Base-by-base conservation (phyloP, 2,797 vertebrate genomes). In the Sebastes cheni region DNA sequence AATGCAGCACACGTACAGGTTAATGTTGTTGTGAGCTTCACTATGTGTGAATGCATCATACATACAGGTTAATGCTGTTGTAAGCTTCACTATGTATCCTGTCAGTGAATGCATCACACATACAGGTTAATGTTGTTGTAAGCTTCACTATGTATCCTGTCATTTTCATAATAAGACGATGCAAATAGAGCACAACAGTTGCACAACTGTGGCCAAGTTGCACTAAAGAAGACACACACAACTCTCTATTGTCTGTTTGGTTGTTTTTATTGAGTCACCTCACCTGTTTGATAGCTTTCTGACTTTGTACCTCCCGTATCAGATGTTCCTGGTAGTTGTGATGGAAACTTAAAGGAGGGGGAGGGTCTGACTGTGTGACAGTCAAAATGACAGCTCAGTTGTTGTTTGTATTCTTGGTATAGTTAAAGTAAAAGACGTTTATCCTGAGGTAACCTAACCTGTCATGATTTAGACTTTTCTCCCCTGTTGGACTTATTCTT, bases 371-470 rank as follows among this genome's bases (percentile, higher is more conserved):
- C 22, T 27, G 60, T 71, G 20, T 70, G 68, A 25, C 39, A 55
- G 32, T n/a, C 54, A 22, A 42, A 42, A 46, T 60, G 60, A 81
- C 67, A 72, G 67, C 61, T 55, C 46, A 3, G 14, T 29, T 72
- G 14, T 29, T 72, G 58, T 68, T 80, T 30, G 29, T 56, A 2
- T 30, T 65, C 16, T 55, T 68, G 22, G 25, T 72, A 2, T n/a
- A 55, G 50, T 58, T 64, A 25, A 60, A 18, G 61, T 59, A 8
- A 82, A 16, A 52, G n/a, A 13, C 46, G 67, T 84, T 66, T 74
- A 52, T 32, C 67, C 66, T 22, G 32, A 71, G 20, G 27, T 58
- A 12, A 42, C 14, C 54, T 20, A 50, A 68, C 25, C 32, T 23
- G 14, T 16, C 27, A 5, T n/a, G 13, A 67, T 64, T 65, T 39